These are phyloP conservation scores for Sebastes cheni DNA, from an alignment of 2,797 vertebrate species.

Conservation along the genomic window DNA sequence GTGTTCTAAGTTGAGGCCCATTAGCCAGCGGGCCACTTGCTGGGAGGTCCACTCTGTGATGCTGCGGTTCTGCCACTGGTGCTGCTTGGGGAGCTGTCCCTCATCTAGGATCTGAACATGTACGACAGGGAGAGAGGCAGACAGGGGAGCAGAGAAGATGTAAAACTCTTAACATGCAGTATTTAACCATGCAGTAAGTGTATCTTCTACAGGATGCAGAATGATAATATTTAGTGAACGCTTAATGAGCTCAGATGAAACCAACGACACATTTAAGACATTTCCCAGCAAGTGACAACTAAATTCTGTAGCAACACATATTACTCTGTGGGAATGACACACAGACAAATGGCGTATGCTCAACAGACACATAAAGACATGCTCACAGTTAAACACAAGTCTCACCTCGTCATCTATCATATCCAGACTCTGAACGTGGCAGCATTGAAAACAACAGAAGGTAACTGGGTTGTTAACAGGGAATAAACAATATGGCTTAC, in stretches of 20 bases:
- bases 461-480: constrained; percentile 56
- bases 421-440: constrained; percentile 93
- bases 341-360: not conserved
- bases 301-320: not conserved
- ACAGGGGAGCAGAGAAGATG: not conserved
- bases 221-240: not conserved
- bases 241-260: not conserved
- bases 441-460: constrained; percentile 68
- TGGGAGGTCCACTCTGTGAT: constrained; percentile 92
- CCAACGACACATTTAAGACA: not conserved
- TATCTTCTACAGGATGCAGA: not conserved
- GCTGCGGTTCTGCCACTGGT: constrained; percentile 85
- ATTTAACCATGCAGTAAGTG: too few relatives aligned
- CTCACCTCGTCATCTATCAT: constrained; percentile 99
- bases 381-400: constrained; percentile 45
- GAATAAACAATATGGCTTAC: constrained; percentile 12
- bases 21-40: constrained; percentile 93
- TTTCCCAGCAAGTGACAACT: not conserved
- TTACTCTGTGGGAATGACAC: not conserved
- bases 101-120: constrained; percentile 90
- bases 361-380: constrained; percentile 21
- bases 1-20: constrained; percentile 90
- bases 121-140: not conserved
- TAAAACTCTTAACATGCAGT: not conserved
- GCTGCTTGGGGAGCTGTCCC: constrained; percentile 86